A percentile compares a stretch with the other conserved stretches of the same genome.
phyloP scores from a whole-genome alignment of 2,797 vertebrate genomes.

The Myotis daubentonii region DNA sequence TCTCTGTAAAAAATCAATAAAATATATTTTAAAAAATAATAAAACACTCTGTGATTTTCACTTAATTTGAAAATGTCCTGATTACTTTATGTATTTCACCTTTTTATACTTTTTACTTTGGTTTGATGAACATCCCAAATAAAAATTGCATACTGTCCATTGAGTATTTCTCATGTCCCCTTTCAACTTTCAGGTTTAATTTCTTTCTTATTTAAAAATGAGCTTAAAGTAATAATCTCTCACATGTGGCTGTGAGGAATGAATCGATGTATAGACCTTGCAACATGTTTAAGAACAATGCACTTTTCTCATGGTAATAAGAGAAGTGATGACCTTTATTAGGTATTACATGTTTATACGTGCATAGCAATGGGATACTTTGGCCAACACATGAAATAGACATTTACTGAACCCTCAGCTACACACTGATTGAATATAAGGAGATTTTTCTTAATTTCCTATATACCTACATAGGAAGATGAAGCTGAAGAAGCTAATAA shows the following conservation, averaged over 20 bases:
- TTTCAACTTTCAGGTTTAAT: not conserved
- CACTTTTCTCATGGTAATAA: not conserved
- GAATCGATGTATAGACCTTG: not conserved
- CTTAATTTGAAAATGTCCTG: not conserved
- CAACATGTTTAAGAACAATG: not conserved
- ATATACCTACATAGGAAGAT: not conserved
- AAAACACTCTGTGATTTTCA: not conserved
- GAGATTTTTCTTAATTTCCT: not conserved
- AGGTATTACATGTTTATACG: not conserved
- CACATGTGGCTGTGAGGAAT: not conserved
- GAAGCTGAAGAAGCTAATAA: not conserved
- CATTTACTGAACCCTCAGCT: not conserved
- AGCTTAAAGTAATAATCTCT: not conserved
- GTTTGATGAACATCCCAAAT: not conserved
- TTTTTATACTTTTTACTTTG: not conserved
- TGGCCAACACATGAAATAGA: not conserved
- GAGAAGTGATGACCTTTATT: not conserved
- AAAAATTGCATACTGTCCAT: not conserved
- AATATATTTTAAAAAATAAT: too few species aligned
- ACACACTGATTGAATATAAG: not conserved
- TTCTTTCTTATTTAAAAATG: constrained; percentile 12
- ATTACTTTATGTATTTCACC: not conserved
- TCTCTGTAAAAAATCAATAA: too few species aligned
- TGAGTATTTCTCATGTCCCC: not conserved
- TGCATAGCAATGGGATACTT: not conserved